A percentile compares a stretch with the other conserved stretches of the same genome.
phyloP scores from a whole-genome alignment of 2,113 vertebrate species.

The Petroica traversi region DNA sequence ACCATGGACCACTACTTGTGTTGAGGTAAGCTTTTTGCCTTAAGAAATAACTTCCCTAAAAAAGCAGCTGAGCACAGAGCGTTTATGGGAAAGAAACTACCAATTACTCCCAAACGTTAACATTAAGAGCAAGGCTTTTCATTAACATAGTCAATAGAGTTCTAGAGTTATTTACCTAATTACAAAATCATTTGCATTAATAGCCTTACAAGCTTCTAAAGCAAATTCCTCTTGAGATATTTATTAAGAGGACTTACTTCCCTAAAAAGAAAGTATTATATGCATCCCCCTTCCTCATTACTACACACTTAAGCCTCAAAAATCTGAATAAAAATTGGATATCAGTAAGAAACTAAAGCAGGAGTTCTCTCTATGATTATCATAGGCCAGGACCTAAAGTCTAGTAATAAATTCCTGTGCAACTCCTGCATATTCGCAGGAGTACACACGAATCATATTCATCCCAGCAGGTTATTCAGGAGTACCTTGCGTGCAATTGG shows the following conservation, averaged over 20 bases:
- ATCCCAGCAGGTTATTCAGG: neutral
- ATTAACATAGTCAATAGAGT: neutral
- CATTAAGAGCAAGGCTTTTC: neutral
- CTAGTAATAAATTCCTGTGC: neutral
- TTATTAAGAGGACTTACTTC: neutral
- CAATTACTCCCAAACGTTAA: neutral
- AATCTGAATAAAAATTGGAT: neutral
- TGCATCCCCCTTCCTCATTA: neutral
- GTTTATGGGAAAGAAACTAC: neutral
- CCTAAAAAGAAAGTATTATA: neutral
- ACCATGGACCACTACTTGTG: neutral
- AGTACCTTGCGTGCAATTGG: conserved; percentile 95
- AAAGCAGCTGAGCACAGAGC: neutral
- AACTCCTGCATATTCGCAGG: neutral
- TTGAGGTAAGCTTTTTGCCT: neutral
- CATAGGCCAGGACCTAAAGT: neutral
- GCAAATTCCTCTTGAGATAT: neutral
- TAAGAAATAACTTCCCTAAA: neutral
- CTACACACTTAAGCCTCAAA: neutral
- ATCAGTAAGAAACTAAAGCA: neutral
- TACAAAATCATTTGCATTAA: neutral
- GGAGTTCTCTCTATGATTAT: neutral
- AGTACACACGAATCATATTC: neutral
- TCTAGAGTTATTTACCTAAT: neutral
- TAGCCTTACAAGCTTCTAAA: neutral